Conservation (phyloP, 1,140 invertebrate species). For the Diuraphis noxia region DNA sequence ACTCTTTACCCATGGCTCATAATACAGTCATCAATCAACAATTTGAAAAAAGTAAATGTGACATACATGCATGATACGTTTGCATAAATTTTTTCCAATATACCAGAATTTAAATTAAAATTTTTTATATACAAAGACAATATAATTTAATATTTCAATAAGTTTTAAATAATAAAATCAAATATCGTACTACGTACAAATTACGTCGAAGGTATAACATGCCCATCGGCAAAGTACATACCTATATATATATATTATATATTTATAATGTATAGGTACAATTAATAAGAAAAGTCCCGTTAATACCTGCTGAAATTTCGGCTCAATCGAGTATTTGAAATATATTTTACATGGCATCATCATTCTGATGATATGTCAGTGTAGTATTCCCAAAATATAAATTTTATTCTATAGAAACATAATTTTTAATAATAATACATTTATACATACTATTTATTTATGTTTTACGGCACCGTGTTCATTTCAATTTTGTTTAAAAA, state of each 20-base stretch:
- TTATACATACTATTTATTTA: neutral
- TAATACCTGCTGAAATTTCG: neutral
- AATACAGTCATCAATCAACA: neutral
- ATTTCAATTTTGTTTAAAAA: neutral
- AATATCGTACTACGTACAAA: neutral
- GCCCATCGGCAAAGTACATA: neutral
- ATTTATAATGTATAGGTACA: too few species aligned
- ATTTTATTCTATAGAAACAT: neutral
- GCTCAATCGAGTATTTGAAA: neutral
- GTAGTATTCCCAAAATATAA: neutral
- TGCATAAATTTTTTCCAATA: neutral
- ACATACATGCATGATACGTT: neutral
- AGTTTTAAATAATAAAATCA: neutral
- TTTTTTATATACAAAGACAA: neutral
- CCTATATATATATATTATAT: too few species aligned
- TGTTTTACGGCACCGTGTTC: too few species aligned
- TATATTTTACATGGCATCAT: neutral
- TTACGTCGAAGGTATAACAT: too few species aligned
- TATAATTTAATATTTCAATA: neutral
- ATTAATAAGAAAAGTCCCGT: neutral
- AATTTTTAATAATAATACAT: neutral
- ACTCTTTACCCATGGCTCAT: neutral
- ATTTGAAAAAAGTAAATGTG: neutral
- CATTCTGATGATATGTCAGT: neutral
- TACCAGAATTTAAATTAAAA: neutral